phyloP scores from a whole-genome alignment of 2,113 vertebrate species.

The Zapus hudsonius region DNA sequence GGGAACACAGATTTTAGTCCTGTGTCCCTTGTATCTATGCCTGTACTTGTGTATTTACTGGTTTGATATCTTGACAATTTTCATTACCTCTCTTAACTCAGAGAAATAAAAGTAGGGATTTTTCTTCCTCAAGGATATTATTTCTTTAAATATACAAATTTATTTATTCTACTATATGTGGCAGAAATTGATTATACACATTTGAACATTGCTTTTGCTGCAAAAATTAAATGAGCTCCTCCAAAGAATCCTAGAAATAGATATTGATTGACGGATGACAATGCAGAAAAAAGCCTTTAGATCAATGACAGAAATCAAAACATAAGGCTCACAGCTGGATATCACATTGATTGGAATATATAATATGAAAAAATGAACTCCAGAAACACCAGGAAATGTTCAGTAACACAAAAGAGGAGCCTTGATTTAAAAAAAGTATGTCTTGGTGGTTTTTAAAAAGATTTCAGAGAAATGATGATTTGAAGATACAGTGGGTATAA shows the following conservation, averaged over 20 bases:
- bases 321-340: not conserved
- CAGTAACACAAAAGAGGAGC: not conserved
- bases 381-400: conserved; percentile 3
- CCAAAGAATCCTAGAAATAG: conserved; percentile 51
- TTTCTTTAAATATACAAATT: conserved; percentile 25
- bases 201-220: conserved; percentile 21
- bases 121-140: not conserved
- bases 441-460: not conserved
- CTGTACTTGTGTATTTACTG: not conserved
- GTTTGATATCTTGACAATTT: conserved; percentile 40
- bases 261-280: conserved; percentile 30
- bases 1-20: not conserved
- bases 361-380: conserved; percentile 37
- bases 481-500: not conserved
- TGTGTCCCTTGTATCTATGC: not conserved
- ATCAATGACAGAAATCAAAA: conserved; percentile 47
- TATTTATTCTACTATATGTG: not conserved
- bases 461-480: conserved; percentile 36
- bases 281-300: conserved; percentile 36
- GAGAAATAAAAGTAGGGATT: not conserved
- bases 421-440: not conserved
- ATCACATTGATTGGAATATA: not conserved
- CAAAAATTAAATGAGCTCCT: conserved; percentile 58
- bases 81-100: not conserved
- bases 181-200: conserved; percentile 45